Evolutionary conservation across 2,113 vertebrate species (phyloP), one percentile per base, ranked within the genome.

Genomic region (Zosterops borbonicus): DNA sequence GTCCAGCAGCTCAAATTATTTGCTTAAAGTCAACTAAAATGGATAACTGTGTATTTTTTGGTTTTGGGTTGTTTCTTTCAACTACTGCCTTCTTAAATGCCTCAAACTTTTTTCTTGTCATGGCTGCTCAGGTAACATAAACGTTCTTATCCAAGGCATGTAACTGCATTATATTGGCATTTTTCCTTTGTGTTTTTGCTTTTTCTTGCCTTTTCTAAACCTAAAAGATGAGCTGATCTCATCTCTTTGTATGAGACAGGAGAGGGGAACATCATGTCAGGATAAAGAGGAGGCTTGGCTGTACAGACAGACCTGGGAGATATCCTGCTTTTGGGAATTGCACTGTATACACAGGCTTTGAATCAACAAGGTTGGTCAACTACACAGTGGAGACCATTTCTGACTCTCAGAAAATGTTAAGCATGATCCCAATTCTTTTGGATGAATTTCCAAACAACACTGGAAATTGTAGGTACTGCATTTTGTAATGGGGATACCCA

Each of bases 391-490:
- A 37, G 29, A n/a, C 35, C 0, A 47, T 35, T 71, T 90, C 29
- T 60, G 21, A 56, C 29, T 86, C 18, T 89, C 35, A 67, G 33
- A 76, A 94, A 68, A 16, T 14, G 13, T 11, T 33, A 59, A 50
- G 1, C 1, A 8, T 21, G 8, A 63, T 58, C 5, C 7, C 4
- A 33, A 0, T 9, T 28, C 55, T 70, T 75, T 37, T 1, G 0
- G 6, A 33, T 64, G 2, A 64, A 25, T 60, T 77, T 73, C n/a
- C 5, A 78, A 84, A 65, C 53, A 47, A 41, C 16, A 27, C 8
- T 68, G 50, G 20, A 67, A 81, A 39, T 19, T 49, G 2, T 28
- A 46, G 7, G 2, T 28, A 35, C 41, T 70, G 12, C 8, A 35
- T 27, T 33, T 46, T 73, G 20, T 71, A 7, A 7, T 24, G 17